A percentile compares a stretch with the other conserved stretches of the same genome.
These are phyloP conservation scores for Campylomormyrus numenius DNA, from an alignment of 2,113 vertebrate species.

Conservation along the genomic window DNA sequence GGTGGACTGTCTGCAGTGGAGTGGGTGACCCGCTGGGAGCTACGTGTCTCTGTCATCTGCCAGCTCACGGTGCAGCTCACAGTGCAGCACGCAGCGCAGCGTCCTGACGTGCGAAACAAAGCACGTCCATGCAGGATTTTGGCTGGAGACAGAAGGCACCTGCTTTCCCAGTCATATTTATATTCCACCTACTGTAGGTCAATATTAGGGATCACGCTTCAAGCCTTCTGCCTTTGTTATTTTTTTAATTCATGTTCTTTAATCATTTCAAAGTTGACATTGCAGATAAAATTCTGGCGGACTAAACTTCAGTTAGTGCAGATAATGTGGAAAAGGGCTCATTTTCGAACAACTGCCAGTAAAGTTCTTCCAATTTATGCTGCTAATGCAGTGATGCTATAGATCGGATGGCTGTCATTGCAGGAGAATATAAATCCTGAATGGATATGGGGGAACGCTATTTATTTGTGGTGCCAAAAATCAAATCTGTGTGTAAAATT, in stretches of 20 bases:
- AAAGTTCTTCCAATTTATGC: neutral
- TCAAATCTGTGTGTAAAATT: neutral
- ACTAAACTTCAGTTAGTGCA: neutral
- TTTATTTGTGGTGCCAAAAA: conserved; percentile 2
- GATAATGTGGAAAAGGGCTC: neutral
- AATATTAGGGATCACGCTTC: neutral
- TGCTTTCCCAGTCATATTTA: neutral
- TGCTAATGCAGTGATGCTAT: neutral
- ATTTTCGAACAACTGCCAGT: neutral
- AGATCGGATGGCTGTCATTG: neutral
- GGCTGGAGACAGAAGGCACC: neutral
- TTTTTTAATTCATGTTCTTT: neutral
- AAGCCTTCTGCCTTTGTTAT: neutral
- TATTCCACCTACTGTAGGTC: neutral
- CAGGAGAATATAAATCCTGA: neutral
- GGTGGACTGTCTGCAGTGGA: conserved; percentile 5
- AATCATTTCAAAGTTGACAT: neutral
- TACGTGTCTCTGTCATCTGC: neutral
- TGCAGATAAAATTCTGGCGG: neutral
- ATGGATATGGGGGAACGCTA: neutral
- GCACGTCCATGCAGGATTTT: neutral
- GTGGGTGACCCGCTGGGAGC: neutral
- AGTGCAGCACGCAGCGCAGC: neutral
- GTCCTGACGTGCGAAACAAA: neutral
- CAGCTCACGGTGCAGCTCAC: neutral